Evolutionary conservation across 2,113 vertebrate genomes (phyloP), one percentile per base, ranked within the genome.

Genomic region (Thryonomys swinderianus): DNA sequence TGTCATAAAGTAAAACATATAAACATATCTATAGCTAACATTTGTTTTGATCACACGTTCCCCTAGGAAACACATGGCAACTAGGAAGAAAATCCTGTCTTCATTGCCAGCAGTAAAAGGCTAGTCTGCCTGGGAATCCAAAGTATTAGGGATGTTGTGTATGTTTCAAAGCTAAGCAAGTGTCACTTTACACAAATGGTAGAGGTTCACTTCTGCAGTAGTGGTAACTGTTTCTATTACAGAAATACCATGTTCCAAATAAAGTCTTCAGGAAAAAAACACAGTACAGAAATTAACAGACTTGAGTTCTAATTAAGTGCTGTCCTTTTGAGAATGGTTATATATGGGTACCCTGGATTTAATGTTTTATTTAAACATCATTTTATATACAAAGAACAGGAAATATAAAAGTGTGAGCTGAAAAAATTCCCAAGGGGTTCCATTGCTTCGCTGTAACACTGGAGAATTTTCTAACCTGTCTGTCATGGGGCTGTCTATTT

Each of bases 11-110:
- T 84, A 93, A 97, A 92, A 95, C 59, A 96, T n/a, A 96, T 61
- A 98, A 96, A 96, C 96, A 97, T 64, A 96, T 97, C 95, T 96
- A 96, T 96, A 98, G 95, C 81, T 98, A 82, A 69, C 93, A 93
- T 96, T 98, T 97, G 96, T 96, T 97, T 96, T 95, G 69, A 91
- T 97, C 94, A 93, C 91, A 96, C 51, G 0, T 95, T 96, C 91
- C 81, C 88, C 66, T 93, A 76, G 34, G 80, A 96, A 96, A 95
- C 95, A 96, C 96, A 97, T 98, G 96, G 96, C 67, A 93, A 61
- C 93, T 88, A 96, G 86, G 66, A 96, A 92, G 84, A 88, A 96
- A 98, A 95, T 95, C 25, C 37, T 42, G 61, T 89, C 92, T 96
- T 78, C 79, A 34, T 17, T 97, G 97, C 96, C 96, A 97, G 92